Conservation (phyloP, 1,140 invertebrate genomes). For the Drosophila truncata region DNA sequence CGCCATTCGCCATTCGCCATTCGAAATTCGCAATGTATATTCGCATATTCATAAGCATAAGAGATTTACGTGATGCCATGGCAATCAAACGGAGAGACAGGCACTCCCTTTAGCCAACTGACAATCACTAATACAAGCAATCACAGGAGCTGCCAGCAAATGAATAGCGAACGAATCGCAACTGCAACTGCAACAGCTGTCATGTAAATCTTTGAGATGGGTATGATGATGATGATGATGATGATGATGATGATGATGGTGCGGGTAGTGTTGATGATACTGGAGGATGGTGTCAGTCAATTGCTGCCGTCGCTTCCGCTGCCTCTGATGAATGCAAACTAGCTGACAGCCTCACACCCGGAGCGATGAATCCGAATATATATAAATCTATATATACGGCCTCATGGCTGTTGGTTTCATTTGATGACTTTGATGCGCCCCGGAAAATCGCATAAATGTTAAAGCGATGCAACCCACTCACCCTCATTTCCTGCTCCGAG, state of each 20-base stretch:
- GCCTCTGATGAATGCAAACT: constrained; percentile 71
- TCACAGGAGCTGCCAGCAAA: constrained; percentile 62
- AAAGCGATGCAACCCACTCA: constrained; percentile 27
- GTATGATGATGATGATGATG: constrained; percentile 1
- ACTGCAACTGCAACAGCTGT: constrained; percentile 64
- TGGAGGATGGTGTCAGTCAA: constrained; percentile 64
- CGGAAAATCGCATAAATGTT: constrained; percentile 72
- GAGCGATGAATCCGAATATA: constrained; percentile 18
- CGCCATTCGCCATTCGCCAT: constrained; percentile 14
- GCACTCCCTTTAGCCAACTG: constrained; percentile 33
- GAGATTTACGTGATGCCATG: constrained; percentile 63
- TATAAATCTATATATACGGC: constrained; percentile 3
- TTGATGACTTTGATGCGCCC: constrained; percentile 58
- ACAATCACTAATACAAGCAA: constrained; percentile 72
- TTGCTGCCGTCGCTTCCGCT: constrained; percentile 41
- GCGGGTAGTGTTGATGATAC: constrained; percentile 21
- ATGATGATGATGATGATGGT: constrained; percentile 3
- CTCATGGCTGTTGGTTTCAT: constrained; percentile 36
- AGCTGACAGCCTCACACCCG: constrained; percentile 43
- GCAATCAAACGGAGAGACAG: constrained; percentile 59
- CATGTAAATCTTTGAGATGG: constrained; percentile 68
- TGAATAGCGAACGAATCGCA: constrained; percentile 70
- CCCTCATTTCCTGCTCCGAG: not conserved
- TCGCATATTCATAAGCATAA: constrained; percentile 79
- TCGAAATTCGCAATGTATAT: constrained; percentile 9